These are phyloP conservation scores for Cotesia typhae DNA, from an alignment of 1,140 invertebrate species.

Conservation along the genomic window DNA sequence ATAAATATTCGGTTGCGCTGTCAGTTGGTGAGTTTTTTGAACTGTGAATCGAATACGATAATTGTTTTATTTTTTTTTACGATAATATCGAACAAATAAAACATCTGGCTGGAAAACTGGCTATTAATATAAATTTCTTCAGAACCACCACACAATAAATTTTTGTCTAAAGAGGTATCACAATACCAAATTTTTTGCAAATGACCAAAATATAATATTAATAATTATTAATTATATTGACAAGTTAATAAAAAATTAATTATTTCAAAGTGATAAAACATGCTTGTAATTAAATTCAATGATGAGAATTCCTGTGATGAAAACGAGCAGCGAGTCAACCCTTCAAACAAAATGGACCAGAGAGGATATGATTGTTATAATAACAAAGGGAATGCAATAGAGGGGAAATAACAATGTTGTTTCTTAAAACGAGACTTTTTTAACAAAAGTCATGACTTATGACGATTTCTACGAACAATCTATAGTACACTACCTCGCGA, in stretches of 20 bases:
- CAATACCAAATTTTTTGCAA: no score
- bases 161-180: no score
- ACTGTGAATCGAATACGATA: no score
- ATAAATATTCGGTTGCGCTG: no score
- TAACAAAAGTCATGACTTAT: not conserved
- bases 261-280: constrained; percentile 2
- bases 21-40: no score
- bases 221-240: no score
- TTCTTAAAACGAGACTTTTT: not conserved
- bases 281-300: constrained; percentile 28
- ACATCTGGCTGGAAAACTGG: no score
- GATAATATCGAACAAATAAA: no score
- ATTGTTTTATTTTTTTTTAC: no score
- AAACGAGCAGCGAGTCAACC: constrained; percentile 1
- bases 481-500: not conserved
- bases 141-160: no score
- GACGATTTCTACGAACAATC: not conserved
- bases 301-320: constrained; percentile 32
- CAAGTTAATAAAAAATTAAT: not conserved
- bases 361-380: constrained; percentile 4
- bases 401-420: not conserved
- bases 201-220: no score
- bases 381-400: not conserved
- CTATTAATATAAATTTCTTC: no score
- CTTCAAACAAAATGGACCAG: constrained; percentile 3